These are phyloP conservation scores for Lepidurus couesii DNA, from an alignment of 1,140 invertebrate genomes.

Conservation along the genomic window DNA sequence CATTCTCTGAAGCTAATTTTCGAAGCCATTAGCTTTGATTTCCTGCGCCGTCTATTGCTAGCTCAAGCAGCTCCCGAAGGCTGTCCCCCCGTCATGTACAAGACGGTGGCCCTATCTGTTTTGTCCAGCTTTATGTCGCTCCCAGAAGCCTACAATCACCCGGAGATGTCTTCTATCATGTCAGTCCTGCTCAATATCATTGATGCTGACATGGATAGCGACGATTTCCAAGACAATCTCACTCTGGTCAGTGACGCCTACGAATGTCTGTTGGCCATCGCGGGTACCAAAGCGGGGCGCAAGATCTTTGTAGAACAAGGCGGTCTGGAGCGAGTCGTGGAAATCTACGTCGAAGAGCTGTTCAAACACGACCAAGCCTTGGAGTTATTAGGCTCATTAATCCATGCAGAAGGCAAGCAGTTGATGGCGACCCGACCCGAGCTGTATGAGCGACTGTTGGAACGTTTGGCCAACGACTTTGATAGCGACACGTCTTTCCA, in stretches of 20 bases:
- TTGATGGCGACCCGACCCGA: slow-evolving; percentile 48
- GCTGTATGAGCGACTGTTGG: slow-evolving; percentile 72
- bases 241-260: slow-evolving; percentile 84
- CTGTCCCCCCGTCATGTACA: slow-evolving; percentile 78
- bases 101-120: slow-evolving; percentile 78
- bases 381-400: slow-evolving; percentile 63
- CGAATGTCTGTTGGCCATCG: slow-evolving; percentile 71
- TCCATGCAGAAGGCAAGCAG: slow-evolving; percentile 59
- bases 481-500: slow-evolving; percentile 75
- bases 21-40: slow-evolving; percentile 78
- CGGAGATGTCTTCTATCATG: slow-evolving; percentile 71
- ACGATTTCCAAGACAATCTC: slow-evolving; percentile 71
- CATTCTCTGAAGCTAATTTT: slow-evolving; percentile 70
- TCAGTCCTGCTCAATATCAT: slow-evolving; percentile 75
- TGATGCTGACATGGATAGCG: slow-evolving; percentile 65
- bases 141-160: slow-evolving; percentile 66
- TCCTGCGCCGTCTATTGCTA: slow-evolving; percentile 70
- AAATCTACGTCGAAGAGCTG: slow-evolving; percentile 75
- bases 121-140: slow-evolving; percentile 75
- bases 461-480: slow-evolving; percentile 77
- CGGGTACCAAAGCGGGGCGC: slow-evolving; percentile 63
- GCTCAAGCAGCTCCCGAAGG: slow-evolving; percentile 67
- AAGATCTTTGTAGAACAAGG: slow-evolving; percentile 66
- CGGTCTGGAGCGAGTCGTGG: slow-evolving; percentile 70
- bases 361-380: slow-evolving; percentile 80